Evolutionary conservation across 2,888 invertebrate genomes (phyloP).

Genomic region (Leucoma salicis): DNA sequence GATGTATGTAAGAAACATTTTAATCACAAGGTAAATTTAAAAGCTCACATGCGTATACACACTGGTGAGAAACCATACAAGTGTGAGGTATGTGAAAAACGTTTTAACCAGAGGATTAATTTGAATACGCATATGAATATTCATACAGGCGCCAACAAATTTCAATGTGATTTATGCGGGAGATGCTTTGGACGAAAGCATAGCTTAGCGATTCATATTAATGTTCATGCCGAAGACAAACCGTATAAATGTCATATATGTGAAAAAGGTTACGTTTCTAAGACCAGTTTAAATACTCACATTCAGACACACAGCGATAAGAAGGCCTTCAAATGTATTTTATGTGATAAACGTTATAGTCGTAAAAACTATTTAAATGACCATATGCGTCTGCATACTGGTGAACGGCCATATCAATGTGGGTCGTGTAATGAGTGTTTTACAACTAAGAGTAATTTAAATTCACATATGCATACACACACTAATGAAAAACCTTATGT

Average conservation of each 20-base stretch:
- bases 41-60: not conserved
- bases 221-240: not conserved
- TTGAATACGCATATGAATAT: not conserved
- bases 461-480: not conserved
- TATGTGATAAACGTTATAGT: not conserved
- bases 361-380: not conserved
- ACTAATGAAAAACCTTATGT: not conserved
- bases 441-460: not conserved
- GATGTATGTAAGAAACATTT: slow-evolving; percentile 1
- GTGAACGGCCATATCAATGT: not conserved
- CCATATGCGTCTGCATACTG: not conserved
- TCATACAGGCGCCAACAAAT: not conserved
- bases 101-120: not conserved
- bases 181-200: not conserved
- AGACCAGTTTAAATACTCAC: not conserved
- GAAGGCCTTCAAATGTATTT: not conserved
- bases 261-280: not conserved
- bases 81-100: not conserved
- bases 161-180: not conserved
- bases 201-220: not conserved
- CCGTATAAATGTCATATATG: not conserved
- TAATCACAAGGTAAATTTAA: not conserved
- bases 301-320: not conserved
- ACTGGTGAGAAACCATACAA: not conserved
- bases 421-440: not conserved